Conservation (phyloP, 2,113 vertebrate genomes). For the Eleginops maclovinus region DNA sequence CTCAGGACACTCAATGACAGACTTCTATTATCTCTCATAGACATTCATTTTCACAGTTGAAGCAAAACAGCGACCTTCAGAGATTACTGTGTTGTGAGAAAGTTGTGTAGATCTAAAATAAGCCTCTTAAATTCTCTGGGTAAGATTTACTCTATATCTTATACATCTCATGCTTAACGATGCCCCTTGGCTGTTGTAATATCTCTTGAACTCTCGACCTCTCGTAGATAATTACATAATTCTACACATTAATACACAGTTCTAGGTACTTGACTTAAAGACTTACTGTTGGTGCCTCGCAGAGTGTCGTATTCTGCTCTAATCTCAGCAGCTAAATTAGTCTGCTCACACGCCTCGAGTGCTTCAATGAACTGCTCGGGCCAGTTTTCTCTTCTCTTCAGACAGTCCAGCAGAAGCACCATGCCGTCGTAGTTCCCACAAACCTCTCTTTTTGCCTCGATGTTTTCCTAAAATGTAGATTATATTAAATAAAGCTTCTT, state of each 20-base stretch:
- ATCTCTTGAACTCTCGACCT: no score
- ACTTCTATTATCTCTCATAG: no score
- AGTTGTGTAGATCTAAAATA: no score
- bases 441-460: slow-evolving; percentile 75
- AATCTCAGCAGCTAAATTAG: slow-evolving; percentile 58
- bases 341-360: slow-evolving; percentile 60
- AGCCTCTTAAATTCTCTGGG: no score
- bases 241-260: neutral
- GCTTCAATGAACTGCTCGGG: slow-evolving; percentile 79
- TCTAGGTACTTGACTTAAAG: neutral
- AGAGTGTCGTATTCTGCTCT: slow-evolving; percentile 68
- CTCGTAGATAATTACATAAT: neutral
- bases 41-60: no score
- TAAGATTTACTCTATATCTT: no score
- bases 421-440: slow-evolving; percentile 69
- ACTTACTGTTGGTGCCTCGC: slow-evolving; percentile 51
- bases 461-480: slow-evolving; percentile 71
- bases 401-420: slow-evolving; percentile 76
- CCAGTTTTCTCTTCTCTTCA: slow-evolving; percentile 82
- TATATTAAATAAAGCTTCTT: neutral
- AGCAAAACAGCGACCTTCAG: no score
- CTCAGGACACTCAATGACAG: no score
- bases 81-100: no score
- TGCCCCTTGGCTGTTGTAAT: no score
- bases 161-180: no score